A percentile compares a stretch with the other conserved stretches of the same genome.
These are phyloP conservation scores for Eciton burchellii DNA, from an alignment of 1,140 invertebrate genomes.

Conservation along the genomic window DNA sequence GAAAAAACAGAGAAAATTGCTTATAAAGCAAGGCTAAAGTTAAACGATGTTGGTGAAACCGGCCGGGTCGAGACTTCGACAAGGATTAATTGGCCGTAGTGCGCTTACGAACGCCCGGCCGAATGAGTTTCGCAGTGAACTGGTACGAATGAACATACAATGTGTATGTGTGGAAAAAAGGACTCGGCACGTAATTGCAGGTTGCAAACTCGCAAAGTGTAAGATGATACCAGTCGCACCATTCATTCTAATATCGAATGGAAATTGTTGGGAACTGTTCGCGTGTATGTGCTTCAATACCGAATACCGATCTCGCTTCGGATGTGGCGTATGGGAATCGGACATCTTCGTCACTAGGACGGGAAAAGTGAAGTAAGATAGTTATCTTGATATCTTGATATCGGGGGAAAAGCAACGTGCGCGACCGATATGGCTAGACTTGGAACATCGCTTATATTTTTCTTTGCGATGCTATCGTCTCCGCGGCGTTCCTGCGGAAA, in stretches of 20 bases:
- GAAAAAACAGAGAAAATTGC: neutral
- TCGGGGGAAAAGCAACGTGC: neutral
- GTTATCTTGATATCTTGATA: neutral
- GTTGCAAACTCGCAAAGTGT: constrained; percentile 7
- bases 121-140: constrained; percentile 6
- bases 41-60: constrained; percentile 13
- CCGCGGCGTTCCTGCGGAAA: neutral
- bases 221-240: constrained; percentile 51
- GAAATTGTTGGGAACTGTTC: constrained; percentile 51
- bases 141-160: constrained; percentile 56
- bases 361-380: constrained; percentile 17
- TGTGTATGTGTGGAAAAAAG: constrained; percentile 25
- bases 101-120: neutral
- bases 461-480: neutral
- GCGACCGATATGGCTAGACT: too few species aligned
- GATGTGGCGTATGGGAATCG: constrained; percentile 34
- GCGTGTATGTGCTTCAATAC: constrained; percentile 11
- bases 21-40: constrained; percentile 1
- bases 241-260: constrained; percentile 51
- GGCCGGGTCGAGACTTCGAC: neutral
- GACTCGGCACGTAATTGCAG: constrained; percentile 39
- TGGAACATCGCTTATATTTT: neutral
- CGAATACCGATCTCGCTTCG: constrained; percentile 30
- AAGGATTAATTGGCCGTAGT: neutral
- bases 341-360: constrained; percentile 15